Evolutionary conservation across 30 jellyfish, hydroid and myxozoan genomes (phyloP).

Genomic region (Hydractinia symbiolongicarpus): DNA sequence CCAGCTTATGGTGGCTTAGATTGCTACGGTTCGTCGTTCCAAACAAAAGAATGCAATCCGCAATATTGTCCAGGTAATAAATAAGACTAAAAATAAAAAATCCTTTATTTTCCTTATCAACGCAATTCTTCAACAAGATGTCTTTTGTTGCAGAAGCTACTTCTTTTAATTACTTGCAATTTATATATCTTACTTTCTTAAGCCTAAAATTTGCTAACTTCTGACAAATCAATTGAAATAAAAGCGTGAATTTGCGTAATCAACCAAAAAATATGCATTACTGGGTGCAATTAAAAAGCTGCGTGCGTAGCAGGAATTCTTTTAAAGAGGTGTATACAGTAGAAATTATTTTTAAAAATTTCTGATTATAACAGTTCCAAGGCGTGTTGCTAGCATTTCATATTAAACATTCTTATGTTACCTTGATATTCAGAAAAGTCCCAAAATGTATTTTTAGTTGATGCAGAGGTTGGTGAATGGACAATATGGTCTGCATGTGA

Average conservation of each 20-base stretch:
- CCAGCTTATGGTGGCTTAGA: constrained; percentile 3
- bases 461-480: constrained; percentile 14
- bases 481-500: constrained; percentile 21
- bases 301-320: neutral
- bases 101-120: neutral
- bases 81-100: neutral
- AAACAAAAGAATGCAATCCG: constrained; percentile 4
- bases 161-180: neutral
- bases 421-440: neutral
- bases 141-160: neutral
- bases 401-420: neutral
- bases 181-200: neutral
- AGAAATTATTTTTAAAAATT: neutral
- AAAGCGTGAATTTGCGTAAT: too few species aligned
- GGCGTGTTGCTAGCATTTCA: neutral
- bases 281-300: neutral
- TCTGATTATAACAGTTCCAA: too few species aligned
- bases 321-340: neutral
- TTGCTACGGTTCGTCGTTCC: neutral
- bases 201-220: neutral
- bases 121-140: neutral
- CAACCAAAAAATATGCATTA: neutral
- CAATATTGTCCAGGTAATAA: constrained; percentile 13
- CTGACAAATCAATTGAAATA: neutral
- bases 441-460: neutral